Evolutionary conservation across 2,113 vertebrate genomes (phyloP), one percentile per base, ranked within the genome.

Genomic region (Brevimyrus niger): DNA sequence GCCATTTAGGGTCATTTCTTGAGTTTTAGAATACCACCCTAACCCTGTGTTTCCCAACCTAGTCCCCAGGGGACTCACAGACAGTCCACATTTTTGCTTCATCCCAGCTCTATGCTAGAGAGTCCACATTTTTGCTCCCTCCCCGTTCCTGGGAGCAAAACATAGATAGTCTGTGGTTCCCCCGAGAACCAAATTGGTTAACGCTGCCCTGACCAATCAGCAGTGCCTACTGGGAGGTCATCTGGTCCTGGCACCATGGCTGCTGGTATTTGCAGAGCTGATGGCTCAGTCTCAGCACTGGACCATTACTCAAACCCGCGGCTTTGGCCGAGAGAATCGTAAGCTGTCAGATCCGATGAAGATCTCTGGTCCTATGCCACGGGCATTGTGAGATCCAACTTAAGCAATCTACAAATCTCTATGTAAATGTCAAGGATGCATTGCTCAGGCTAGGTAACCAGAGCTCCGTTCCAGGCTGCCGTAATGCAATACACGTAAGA

Each of bases 291-390:
- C 88, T 69, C 80, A 85, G 38, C 73, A 38, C 53, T 80, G 83
- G 65, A 53, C 19, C 53, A 55, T 87, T 86, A 51, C 65, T 31
- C 83, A 65, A 11, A 82, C 48, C 42, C 50, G 65, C 31, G 23
- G 65, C 21, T 19, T 19, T 19, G 55, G 87, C 89, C 87, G 86
- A 88, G 53, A 88, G n/a, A 55, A 55, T 47, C 55, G 51, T 51
- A 38, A 69, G 55, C 87, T 88, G 80, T 86, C 90, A 88, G 31
- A 73, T 88, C 44, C 51, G 87, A 90, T 73, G 87, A 85, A 88
- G 55, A 86, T 90, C 90, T 88, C 15, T 50, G 35, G 48, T 48
- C 8, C 46, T 8, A 23, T 23, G 47, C 47, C 87, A 44, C 21
- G 42, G 11, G 53, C 83, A 83, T 88, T 44, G 65, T 88, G 47